Evolutionary conservation across 1,140 invertebrate species (phyloP).

Genomic region (Pomacea maculata): DNA sequence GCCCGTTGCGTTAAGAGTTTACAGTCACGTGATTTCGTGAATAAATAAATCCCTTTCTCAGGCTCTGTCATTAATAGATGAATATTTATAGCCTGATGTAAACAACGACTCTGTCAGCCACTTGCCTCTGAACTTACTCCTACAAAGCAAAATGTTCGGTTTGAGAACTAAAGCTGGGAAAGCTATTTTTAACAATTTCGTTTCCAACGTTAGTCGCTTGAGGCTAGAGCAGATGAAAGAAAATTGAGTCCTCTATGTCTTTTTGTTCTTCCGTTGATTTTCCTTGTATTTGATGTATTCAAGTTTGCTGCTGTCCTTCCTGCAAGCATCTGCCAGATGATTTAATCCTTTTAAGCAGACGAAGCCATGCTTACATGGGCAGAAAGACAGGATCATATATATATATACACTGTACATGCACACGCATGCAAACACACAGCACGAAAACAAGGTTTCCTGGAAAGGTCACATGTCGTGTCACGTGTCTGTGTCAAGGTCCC

Average conservation of each 20-base stretch:
- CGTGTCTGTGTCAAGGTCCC: background rate
- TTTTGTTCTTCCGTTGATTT: too few species aligned
- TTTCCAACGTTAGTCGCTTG: too few species aligned
- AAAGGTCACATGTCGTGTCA: background rate
- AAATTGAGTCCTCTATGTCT: too few species aligned
- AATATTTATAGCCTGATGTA: background rate
- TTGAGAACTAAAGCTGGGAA: too few species aligned
- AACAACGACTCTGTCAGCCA: background rate
- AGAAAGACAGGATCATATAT: background rate
- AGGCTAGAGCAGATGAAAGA: too few species aligned
- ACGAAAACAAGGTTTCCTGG: background rate
- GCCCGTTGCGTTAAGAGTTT: background rate
- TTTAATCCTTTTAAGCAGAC: too few species aligned
- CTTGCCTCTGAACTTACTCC: background rate
- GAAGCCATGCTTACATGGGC: background rate
- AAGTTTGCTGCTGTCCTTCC: background rate
- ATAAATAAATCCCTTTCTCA: background rate
- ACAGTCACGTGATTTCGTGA: background rate
- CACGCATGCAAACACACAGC: background rate
- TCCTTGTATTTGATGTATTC: background rate
- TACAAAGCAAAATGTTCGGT: too few species aligned
- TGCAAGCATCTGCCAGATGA: background rate
- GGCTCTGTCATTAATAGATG: background rate
- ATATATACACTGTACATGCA: conserved; percentile 30
- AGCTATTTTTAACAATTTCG: too few species aligned